Evolutionary conservation across 2,113 vertebrate genomes (phyloP).

Genomic region (Craseonycteris thonglongyai): DNA sequence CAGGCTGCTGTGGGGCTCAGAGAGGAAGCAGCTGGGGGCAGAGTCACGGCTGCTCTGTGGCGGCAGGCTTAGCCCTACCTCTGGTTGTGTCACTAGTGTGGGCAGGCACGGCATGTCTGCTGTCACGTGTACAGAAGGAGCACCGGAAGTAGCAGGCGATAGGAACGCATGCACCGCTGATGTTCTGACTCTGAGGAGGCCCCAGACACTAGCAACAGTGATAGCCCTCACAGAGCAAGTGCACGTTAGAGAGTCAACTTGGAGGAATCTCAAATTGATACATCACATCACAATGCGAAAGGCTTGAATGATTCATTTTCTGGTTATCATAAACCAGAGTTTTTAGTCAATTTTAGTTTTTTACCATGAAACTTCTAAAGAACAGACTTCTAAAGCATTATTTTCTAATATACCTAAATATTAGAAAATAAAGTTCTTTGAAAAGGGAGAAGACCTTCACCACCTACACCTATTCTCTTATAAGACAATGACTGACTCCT

Average conservation of each 20-base stretch:
- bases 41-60: rapidly evolving
- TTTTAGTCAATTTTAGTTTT: not conserved
- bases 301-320: not conserved
- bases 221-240: not conserved
- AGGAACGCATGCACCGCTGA: rapidly evolving
- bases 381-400: not conserved
- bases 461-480: not conserved
- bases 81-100: no score
- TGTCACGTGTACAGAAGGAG: not conserved
- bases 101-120: rapidly evolving
- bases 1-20: rapidly evolving
- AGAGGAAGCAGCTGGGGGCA: rapidly evolving
- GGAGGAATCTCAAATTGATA: rapidly evolving
- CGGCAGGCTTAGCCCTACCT: rapidly evolving
- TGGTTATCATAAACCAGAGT: not conserved
- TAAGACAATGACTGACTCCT: not conserved
- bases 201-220: rapidly evolving
- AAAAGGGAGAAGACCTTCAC: not conserved
- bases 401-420: not conserved
- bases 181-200: not conserved
- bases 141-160: rapidly evolving
- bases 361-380: not conserved
- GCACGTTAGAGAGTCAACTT: rapidly evolving
- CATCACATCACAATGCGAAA: rapidly evolving
- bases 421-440: not conserved